These are phyloP conservation scores for Triplophysa tibetana DNA, from an alignment of 2,113 vertebrate species.

Conservation along the genomic window DNA sequence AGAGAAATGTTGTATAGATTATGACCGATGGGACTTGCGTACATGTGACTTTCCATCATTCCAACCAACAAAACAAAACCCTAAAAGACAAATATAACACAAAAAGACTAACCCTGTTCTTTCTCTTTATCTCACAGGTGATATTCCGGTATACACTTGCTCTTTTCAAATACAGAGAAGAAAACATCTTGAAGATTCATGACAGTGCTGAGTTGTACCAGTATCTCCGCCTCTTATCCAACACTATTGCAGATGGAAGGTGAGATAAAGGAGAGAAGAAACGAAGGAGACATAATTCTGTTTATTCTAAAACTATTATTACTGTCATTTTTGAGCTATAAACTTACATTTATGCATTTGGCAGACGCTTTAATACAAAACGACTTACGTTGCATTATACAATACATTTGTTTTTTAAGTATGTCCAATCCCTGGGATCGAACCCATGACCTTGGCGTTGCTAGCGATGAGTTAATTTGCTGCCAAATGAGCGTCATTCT, in stretches of 20 bases:
- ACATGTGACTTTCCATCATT: background rate
- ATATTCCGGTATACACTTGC: slow-evolving; percentile 93
- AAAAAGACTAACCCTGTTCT: background rate
- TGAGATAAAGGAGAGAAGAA: slow-evolving; percentile 57
- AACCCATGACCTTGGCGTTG: no score
- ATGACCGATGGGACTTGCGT: no score
- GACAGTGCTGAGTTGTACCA: slow-evolving; percentile 87
- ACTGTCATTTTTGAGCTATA: no score
- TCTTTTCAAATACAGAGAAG: slow-evolving; percentile 93
- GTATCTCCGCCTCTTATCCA: slow-evolving; percentile 89
- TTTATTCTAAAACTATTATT: no score
- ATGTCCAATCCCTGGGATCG: no score
- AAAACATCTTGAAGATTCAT: slow-evolving; percentile 85
- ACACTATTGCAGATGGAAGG: slow-evolving; percentile 85
- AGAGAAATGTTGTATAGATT: no score
- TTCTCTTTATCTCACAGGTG: slow-evolving; percentile 73
- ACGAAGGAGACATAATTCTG: background rate
- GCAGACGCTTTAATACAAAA: no score
- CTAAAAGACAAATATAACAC: background rate
- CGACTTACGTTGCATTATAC: no score
- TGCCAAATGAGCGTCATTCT: no score
- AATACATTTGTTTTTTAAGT: no score
- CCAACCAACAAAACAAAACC: background rate
- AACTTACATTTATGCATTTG: no score
- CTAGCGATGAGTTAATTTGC: no score